Conservation (phyloP, 2,888 invertebrate species). For the Phytoseiulus persimilis region DNA sequence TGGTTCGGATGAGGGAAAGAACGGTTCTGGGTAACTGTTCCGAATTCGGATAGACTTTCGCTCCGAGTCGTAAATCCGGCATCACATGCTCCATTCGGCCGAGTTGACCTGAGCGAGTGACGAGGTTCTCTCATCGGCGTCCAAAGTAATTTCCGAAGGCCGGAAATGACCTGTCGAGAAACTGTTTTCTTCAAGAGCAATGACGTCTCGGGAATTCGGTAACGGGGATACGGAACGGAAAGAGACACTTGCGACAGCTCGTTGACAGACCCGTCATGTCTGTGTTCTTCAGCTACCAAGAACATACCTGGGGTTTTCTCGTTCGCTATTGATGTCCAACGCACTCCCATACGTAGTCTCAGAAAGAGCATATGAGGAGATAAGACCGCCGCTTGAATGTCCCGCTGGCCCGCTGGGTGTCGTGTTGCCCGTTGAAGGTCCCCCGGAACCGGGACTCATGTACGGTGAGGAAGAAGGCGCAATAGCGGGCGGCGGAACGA, state of each 20-base stretch:
- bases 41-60: no score
- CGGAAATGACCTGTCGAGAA: background rate
- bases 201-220: background rate
- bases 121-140: background rate
- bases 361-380: slow-evolving; percentile 41
- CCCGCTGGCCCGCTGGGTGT: slow-evolving; percentile 7
- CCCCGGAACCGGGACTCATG: slow-evolving; percentile 33
- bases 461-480: slow-evolving; percentile 32
- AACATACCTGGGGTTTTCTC: slow-evolving; percentile 43
- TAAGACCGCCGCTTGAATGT: slow-evolving; percentile 13
- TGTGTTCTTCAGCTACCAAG: background rate
- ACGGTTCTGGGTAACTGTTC: background rate
- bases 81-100: background rate
- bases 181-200: background rate
- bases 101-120: background rate
- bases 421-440: slow-evolving; percentile 34
- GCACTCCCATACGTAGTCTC: slow-evolving; percentile 46
- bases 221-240: background rate
- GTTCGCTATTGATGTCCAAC: slow-evolving; percentile 45
- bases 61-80: background rate
- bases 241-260: no score
- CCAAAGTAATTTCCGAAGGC: background rate
- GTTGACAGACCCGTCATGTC: no score
- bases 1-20: no score
- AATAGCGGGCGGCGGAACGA: slow-evolving; percentile 13